Percentiles rank a stretch among this genome's conserved stretches.
Evolutionary conservation across 2,113 vertebrate species (phyloP).

Genomic region (Colossoma macropomum): DNA sequence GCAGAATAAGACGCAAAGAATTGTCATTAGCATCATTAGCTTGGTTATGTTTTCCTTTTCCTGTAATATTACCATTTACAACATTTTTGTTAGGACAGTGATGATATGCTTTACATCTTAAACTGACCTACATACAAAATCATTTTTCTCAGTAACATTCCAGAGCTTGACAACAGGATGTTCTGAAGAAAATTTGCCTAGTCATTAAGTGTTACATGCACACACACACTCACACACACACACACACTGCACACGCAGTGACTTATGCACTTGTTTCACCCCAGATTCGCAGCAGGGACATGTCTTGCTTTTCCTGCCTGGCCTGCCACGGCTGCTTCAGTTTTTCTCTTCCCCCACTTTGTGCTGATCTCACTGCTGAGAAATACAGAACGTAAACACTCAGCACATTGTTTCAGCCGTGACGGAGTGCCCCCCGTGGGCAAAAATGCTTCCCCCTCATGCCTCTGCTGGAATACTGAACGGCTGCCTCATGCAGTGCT

Average conservation of each 20-base stretch:
- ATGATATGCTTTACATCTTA: not conserved
- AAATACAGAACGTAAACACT: slow-evolving; percentile 8
- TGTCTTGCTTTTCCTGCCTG: slow-evolving; percentile 25
- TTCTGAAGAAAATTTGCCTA: slow-evolving; percentile 10
- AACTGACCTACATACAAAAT: slow-evolving; percentile 15
- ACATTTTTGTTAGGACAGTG: not conserved
- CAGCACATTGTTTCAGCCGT: slow-evolving; percentile 27
- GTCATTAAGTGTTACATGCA: not conserved
- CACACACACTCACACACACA: slow-evolving; percentile 8
- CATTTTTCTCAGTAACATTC: not conserved
- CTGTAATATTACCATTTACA: no score
- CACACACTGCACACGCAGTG: not conserved
- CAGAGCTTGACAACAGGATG: slow-evolving; percentile 31
- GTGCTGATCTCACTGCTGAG: slow-evolving; percentile 44
- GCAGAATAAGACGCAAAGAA: no score
- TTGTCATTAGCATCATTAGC: no score
- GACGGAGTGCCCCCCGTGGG: slow-evolving; percentile 2
- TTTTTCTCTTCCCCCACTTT: slow-evolving; percentile 26
- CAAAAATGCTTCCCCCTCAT: not conserved
- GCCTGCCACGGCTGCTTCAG: not conserved
- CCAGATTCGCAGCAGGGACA: slow-evolving; percentile 6
- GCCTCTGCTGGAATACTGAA: slow-evolving; percentile 23
- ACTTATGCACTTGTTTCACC: not conserved
- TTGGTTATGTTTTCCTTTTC: no score
- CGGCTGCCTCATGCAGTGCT: not conserved